phyloP scores from a whole-genome alignment of 92 coral and sea anemone species.

The Zoanthus sociatus region DNA sequence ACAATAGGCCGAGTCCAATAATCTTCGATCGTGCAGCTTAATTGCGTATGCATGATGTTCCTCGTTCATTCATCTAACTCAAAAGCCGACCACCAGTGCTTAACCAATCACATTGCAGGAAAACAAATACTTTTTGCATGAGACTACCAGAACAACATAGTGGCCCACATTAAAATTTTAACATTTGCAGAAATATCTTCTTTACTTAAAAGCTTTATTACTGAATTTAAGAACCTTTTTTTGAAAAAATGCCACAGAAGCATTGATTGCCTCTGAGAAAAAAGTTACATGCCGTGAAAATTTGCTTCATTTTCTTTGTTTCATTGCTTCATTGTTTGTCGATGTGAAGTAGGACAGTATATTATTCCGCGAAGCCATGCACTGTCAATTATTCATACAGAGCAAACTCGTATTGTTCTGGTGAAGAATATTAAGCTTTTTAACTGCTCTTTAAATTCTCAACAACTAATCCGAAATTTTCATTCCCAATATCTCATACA shows the following conservation, averaged over 20 bases:
- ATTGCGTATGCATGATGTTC: constrained; percentile 94
- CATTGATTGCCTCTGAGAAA: constrained; percentile 11
- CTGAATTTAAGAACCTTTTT: background rate
- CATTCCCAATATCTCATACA: background rate
- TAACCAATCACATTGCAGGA: constrained; percentile 69
- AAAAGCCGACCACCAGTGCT: constrained; percentile 59
- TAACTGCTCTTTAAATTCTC: constrained; percentile 13
- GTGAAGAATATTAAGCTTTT: constrained; percentile 12
- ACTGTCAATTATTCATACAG: constrained; percentile 91
- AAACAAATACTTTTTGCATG: constrained; percentile 81
- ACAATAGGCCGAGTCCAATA: constrained; percentile 72
- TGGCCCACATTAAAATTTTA: constrained; percentile 35
- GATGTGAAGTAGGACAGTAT: constrained; percentile 63
- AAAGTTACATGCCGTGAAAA: background rate
- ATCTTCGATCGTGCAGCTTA: constrained; percentile 61
- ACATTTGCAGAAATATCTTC: constrained; percentile 36
- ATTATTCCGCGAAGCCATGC: constrained; percentile 84
- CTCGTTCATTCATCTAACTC: constrained; percentile 22
- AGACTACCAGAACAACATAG: constrained; percentile 53
- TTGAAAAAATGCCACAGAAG: background rate
- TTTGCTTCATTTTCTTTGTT: constrained; percentile 6
- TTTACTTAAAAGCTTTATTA: background rate
- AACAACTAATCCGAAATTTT: background rate
- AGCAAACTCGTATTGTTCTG: constrained; percentile 35
- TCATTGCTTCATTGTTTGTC: constrained; percentile 45